These are phyloP conservation scores for Notoglanidium macrostoma DNA, from an alignment of 2,797 vertebrate species.

Conservation along the genomic window DNA sequence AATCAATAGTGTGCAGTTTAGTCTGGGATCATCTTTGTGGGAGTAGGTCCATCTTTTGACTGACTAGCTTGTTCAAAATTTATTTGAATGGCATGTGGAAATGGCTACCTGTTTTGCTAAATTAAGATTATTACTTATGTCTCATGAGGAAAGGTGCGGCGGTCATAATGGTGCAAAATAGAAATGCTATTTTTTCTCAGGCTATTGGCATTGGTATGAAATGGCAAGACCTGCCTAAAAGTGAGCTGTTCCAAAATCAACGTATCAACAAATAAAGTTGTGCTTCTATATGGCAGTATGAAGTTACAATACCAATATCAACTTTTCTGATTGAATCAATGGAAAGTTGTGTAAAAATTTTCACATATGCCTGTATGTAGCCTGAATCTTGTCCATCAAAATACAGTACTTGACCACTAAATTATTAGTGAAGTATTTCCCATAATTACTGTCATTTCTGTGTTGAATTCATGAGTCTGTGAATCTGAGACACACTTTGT, in stretches of 20 bases:
- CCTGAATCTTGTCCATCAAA: slow-evolving; percentile 12
- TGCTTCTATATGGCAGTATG: slow-evolving; percentile 2
- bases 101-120: neutral
- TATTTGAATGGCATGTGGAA: neutral
- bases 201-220: neutral
- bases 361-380: neutral
- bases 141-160: neutral
- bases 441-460: slow-evolving; percentile 23
- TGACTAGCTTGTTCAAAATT: neutral
- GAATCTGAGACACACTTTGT: slow-evolving; percentile 23
- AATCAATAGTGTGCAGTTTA: neutral
- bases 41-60: neutral
- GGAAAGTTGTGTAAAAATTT: slow-evolving; percentile 12
- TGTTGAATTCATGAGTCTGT: slow-evolving; percentile 22
- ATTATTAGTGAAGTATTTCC: slow-evolving; percentile 25
- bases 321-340: slow-evolving; percentile 20
- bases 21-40: neutral
- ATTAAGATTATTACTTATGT: neutral
- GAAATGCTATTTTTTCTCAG: neutral
- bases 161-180: neutral
- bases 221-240: neutral
- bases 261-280: slow-evolving; percentile 6
- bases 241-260: slow-evolving; percentile 5
- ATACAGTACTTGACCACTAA: slow-evolving; percentile 1
- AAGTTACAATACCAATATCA: slow-evolving; percentile 11